Evolutionary conservation across 2,888 invertebrate species (phyloP).

Genomic region (Mesorhabditis spiculigera): DNA sequence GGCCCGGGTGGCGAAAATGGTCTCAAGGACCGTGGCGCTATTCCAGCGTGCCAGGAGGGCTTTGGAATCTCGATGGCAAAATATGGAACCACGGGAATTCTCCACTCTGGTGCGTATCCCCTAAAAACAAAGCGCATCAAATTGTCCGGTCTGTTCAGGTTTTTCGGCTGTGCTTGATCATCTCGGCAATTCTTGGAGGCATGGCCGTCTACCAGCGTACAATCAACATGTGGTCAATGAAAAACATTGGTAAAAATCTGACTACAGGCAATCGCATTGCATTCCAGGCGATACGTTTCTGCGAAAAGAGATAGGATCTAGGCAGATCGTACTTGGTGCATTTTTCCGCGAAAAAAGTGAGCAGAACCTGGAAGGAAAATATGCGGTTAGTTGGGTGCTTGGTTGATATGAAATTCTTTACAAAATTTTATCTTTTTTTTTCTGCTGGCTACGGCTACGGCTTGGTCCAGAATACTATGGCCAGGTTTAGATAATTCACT

Average conservation of each 20-base stretch:
- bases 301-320: slow-evolving; percentile 42
- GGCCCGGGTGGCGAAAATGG: too few species aligned
- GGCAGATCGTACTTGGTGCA: slow-evolving; percentile 52
- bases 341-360: slow-evolving; percentile 47
- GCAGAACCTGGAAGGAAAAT: slow-evolving; percentile 50
- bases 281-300: slow-evolving; percentile 40
- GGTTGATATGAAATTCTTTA: neutral
- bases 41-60: too few species aligned
- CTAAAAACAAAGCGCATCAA: too few species aligned
- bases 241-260: slow-evolving; percentile 44
- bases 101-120: too few species aligned
- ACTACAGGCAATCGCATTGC: neutral
- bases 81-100: too few species aligned
- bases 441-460: too few species aligned
- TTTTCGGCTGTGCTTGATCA: slow-evolving; percentile 35
- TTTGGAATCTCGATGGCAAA: too few species aligned
- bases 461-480: too few species aligned
- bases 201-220: slow-evolving; percentile 46
- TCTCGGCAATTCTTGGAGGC: slow-evolving; percentile 36
- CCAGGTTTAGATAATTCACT: slow-evolving; percentile 44
- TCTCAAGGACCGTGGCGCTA: too few species aligned
- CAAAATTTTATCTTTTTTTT: slow-evolving; percentile 8
- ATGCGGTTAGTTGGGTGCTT: slow-evolving; percentile 28
- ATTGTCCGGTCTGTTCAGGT: slow-evolving; percentile 14
- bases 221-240: slow-evolving; percentile 56